Percentiles rank a stretch among this genome's conserved stretches.
Evolutionary conservation across 2,113 vertebrate species (phyloP).

Genomic region (Burhinus oedicnemus): DNA sequence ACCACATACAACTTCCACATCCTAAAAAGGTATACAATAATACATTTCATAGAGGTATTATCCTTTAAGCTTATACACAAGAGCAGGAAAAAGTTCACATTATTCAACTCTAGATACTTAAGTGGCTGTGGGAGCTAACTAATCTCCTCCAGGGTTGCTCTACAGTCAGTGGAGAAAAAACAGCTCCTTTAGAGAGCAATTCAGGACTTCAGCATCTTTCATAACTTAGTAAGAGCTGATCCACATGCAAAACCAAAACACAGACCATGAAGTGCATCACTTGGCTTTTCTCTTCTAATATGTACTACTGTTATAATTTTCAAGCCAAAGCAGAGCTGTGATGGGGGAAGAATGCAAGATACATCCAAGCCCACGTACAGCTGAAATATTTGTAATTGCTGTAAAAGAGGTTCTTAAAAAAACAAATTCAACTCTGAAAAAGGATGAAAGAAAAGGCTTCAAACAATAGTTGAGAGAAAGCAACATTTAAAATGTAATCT

Average conservation of each 20-base stretch:
- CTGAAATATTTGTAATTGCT: not conserved
- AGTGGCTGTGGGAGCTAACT: not conserved
- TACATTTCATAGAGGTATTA: not conserved
- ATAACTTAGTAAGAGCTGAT: not conserved
- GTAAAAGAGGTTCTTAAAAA: not conserved
- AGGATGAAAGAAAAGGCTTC: not conserved
- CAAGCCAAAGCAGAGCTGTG: not conserved
- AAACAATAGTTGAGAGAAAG: not conserved
- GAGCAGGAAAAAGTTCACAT: not conserved
- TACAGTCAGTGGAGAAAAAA: not conserved
- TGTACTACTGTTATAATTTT: not conserved
- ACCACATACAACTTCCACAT: not conserved
- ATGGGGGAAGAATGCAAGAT: not conserved
- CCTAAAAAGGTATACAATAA: not conserved
- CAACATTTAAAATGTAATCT: not conserved
- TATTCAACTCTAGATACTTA: not conserved
- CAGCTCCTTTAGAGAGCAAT: not conserved
- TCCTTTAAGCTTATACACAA: not conserved
- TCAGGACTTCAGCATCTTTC: conserved; percentile 10
- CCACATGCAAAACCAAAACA: not conserved
- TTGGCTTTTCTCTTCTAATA: not conserved
- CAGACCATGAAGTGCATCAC: not conserved
- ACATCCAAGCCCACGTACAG: not conserved
- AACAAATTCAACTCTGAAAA: not conserved
- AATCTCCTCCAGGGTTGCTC: not conserved